Base-by-base conservation (phyloP, 2,888 invertebrate genomes). In the Drosophila eohydei region DNA sequence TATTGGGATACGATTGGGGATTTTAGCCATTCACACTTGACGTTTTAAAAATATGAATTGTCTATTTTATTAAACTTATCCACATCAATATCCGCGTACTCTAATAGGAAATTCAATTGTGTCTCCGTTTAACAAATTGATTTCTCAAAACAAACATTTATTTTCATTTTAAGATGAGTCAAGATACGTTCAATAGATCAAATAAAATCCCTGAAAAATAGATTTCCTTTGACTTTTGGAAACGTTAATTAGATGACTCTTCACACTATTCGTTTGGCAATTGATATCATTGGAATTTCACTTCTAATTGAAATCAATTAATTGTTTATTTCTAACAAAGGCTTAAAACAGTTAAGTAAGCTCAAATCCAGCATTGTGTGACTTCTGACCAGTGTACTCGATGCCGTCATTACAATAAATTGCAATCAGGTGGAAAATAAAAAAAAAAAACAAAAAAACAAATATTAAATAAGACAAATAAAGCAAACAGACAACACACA, bases 351-450 rank as follows among this genome's bases (percentile, higher is more conserved):
- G 48, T 55, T 74, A 71, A 11, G 28, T 41, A 67, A 63, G 64
- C 54, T 54, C 8, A n/a, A 41, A 61, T 41, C 44, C 36, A 34
- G 0, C 32, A 56, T 62, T 59, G 41, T 55, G 14, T 16, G 26
- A 51, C 8, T 55, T 46, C 38, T 52, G 55, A 48, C 85, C 82
- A 83, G 71, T 88, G 83, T 83, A 70, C 28, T 54, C 28, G 55
- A 62, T 68, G 65, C 51, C 54, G 76, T 77, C 83, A 85, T 76
- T 70, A 54, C 62, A 79, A 69, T 71, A 69, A 70, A 74, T 70
- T 77, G 68, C 77, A 88, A 63, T 74, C 83, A 83, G 82, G 69
- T 87, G 82, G 63, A 79, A 61, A 56, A 32, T 30, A 32, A 54
- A 32, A 52, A 43, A 46, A 48, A 12, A 21, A 26, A 32, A 54